Base-by-base conservation (phyloP, 2,888 invertebrate species). In the Andrena chrysosceles region DNA sequence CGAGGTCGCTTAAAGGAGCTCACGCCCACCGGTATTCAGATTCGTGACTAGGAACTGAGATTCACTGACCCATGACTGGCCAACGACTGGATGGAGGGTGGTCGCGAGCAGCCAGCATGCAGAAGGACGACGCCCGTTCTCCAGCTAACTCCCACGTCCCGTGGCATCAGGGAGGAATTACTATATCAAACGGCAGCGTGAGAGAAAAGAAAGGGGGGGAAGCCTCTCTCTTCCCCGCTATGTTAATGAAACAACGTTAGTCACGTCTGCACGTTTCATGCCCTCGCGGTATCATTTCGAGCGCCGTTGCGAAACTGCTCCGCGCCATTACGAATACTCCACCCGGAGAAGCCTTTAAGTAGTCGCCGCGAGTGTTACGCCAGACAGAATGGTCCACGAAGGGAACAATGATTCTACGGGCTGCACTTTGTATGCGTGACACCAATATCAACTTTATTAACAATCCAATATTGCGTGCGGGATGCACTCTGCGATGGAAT, bases 1-100 rank as follows among this genome's bases (percentile, higher is more conserved):
- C 86, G 79, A 86, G 81, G 56, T 63, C 63, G 68, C 74, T 88
- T 70, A 69, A 84, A 85, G 88, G 78, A 74, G 84, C 76, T 87
- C 81, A 85, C 89, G 83, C 84, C 82, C 86, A 78, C 80, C 83
- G 84, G 74, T 91, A 93, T 92, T 91, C 90, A 91, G 90, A 92
- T 92, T 92, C 93, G 93, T 92, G 93, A 92, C 92, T 92, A 90
- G 91, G 91, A 92, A 92, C 91, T 90, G 90, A 90, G 91, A 93
- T 91, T 92, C 92, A 89, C 91, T 93, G 93, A 93, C 93, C 93
- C 93, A 91, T 92, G 93, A 93, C 93, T 91, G 84, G 80, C 71
- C 87, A 83, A 80, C 83, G 59, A 84, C 80, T 82, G 76, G 85
- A 86, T 88, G 83, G 81, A 62, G 77, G 77, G 60, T 77, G 49